phyloP scores from a whole-genome alignment of 2,797 vertebrate species.

The Poecilia gillii region DNA sequence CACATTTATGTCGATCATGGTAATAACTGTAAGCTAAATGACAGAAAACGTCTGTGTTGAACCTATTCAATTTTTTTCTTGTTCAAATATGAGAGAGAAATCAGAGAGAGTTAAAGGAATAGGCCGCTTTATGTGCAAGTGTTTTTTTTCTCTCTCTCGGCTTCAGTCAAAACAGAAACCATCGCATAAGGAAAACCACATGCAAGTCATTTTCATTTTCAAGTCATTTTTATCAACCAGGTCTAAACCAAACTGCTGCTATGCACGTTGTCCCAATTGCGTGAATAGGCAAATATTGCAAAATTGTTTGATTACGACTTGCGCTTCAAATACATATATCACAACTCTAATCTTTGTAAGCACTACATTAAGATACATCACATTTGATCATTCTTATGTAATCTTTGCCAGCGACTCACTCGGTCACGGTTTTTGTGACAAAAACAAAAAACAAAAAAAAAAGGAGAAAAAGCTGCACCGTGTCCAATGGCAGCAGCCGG shows the following conservation, averaged over 20 bases:
- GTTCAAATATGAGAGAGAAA: not conserved
- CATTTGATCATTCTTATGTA: not conserved
- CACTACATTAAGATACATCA: not conserved
- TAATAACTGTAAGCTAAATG: not conserved
- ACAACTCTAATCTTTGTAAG: not conserved
- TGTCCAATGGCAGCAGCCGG: constrained; percentile 24
- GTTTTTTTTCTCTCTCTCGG: not conserved
- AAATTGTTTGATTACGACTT: not conserved
- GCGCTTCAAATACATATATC: not conserved
- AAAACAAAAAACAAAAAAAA: not conserved
- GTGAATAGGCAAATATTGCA: not conserved
- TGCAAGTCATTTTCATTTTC: not conserved
- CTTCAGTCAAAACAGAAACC: not conserved
- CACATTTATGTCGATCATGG: not conserved
- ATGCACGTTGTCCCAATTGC: not conserved
- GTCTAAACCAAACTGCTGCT: no score
- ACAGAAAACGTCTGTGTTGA: not conserved
- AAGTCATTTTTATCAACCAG: no score
- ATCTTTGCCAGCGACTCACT: not conserved
- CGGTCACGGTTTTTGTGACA: not conserved
- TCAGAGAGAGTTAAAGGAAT: not conserved
- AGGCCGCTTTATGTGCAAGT: not conserved
- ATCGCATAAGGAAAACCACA: not conserved
- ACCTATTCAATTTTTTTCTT: not conserved
- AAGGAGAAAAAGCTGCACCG: not conserved